Percentiles rank a stretch among this genome's conserved stretches.
Conservation (phyloP, 2,888 invertebrate genomes). For the Chrysolina haemoptera region DNA sequence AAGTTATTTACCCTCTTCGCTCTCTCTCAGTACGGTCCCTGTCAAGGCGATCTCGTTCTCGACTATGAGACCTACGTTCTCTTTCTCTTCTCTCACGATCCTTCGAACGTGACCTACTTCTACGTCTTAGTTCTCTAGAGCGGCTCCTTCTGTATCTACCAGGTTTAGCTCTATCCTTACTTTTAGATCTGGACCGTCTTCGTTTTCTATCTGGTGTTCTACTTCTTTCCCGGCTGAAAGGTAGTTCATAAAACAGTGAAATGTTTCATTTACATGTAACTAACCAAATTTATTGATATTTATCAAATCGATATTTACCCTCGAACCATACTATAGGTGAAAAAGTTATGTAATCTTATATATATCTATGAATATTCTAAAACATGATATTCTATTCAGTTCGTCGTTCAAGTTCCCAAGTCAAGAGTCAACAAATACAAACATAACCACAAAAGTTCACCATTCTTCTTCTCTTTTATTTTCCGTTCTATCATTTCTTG, state of each 20-base stretch:
- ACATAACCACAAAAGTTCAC: no score
- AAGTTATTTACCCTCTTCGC: conserved; percentile 50
- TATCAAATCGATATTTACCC: conserved; percentile 33
- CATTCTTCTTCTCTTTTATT: no score
- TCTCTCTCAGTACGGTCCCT: conserved; percentile 54
- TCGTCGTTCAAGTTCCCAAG: no score
- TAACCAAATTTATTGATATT: background rate
- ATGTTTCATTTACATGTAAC: background rate
- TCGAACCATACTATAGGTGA: conserved; percentile 36
- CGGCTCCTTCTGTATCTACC: conserved; percentile 78
- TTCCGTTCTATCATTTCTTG: no score
- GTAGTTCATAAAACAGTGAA: no score
- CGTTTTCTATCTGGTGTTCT: conserved; percentile 64
- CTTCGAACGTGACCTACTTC: conserved; percentile 63
- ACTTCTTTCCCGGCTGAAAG: conserved; percentile 62
- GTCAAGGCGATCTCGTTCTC: conserved; percentile 53
- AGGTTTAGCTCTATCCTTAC: conserved; percentile 71
- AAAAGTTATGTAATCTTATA: background rate
- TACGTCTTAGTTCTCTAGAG: conserved; percentile 72
- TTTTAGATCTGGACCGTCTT: conserved; percentile 60
- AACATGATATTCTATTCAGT: background rate
- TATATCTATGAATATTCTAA: background rate
- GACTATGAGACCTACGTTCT: conserved; percentile 61
- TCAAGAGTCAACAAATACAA: no score
- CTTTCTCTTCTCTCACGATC: conserved; percentile 60